Base-by-base conservation (phyloP, 2,113 vertebrate genomes). In the Ptilonorhynchus violaceus region DNA sequence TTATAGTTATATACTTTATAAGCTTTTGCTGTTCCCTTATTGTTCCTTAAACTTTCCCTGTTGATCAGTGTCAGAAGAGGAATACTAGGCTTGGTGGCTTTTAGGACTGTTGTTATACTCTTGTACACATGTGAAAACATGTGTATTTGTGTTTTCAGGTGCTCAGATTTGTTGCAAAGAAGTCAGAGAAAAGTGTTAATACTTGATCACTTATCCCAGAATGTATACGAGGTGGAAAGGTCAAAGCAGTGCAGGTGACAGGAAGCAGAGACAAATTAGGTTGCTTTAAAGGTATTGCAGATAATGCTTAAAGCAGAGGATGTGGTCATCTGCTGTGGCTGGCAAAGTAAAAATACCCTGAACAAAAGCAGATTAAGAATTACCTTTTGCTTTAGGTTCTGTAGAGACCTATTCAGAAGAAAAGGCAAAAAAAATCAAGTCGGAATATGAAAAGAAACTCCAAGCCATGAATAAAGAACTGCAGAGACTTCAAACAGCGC, bases 391-490 rank as follows among this genome's bases (percentile, higher is more conserved):
- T 44, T 3, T 94, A 99, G 99, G 99, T 39, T 99, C 99, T 4
- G 98, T 99, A 94, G 99, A 99, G 97, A 97, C 99, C 0, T 99
- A 98, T 14, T 99, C 99, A 7, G 99, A 99, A 98, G 99, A 99
- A 96, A 99, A 99, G 85, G 99, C 99, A 63, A 99, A 99, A 98
- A 99, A 98, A 97, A 98, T 99, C 31, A 99, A 98, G 94, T 98
- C 85, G 0, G 99, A 99, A 92, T 99, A 99, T 50, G 99, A 99
- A 97, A 99, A 98, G 97, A 99, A 99, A 91, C 98, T 99, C 64
- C 99, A 98, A 91, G 98, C 98, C 64, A 99, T 99, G 99, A 99
- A 99, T 98, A 99, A 99, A 92, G 99, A 99, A 95, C 68, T 99
- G 69, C 99, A 99, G 97, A 99, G 99, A 94, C 98, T 99, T 56